Percentiles rank a stretch among this genome's conserved stretches.
phyloP scores from a whole-genome alignment of 2,113 vertebrate genomes.

The Pandion haliaetus region DNA sequence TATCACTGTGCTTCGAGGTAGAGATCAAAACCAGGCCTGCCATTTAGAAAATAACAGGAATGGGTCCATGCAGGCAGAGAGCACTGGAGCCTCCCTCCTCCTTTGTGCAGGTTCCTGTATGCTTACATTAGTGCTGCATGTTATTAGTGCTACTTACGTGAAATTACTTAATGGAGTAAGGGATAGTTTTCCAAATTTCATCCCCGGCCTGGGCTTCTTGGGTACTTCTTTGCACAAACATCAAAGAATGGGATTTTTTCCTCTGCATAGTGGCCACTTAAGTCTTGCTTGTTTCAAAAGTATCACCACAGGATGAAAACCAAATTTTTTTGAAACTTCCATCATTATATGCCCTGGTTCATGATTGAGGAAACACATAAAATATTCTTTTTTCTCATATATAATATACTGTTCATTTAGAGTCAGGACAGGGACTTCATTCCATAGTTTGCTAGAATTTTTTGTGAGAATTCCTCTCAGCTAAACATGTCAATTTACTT shows the following conservation, averaged over 20 bases:
- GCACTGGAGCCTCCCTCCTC: not conserved
- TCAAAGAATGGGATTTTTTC: not conserved
- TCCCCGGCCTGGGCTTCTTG: not conserved
- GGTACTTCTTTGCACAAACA: not conserved
- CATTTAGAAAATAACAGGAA: not conserved
- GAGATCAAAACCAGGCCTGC: not conserved
- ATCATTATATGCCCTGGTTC: not conserved
- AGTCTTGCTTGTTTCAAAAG: not conserved
- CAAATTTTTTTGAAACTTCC: not conserved
- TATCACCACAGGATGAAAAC: not conserved
- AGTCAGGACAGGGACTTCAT: not conserved
- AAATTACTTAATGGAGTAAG: not conserved
- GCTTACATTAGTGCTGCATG: not conserved
- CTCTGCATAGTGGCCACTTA: not conserved
- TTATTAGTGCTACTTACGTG: not conserved
- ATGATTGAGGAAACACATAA: not conserved
- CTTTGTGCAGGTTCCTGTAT: not conserved
- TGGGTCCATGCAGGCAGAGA: not conserved
- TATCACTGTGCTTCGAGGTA: not conserved
- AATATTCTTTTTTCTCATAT: not conserved
- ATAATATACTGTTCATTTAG: not conserved
- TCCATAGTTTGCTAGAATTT: not conserved
- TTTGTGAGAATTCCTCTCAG: not conserved
- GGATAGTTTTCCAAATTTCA: not conserved
- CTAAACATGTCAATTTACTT: not conserved